Evolutionary conservation across 1,140 invertebrate genomes (phyloP), one percentile per base, ranked within the genome.

Genomic region (Leguminivora glycinivorella): DNA sequence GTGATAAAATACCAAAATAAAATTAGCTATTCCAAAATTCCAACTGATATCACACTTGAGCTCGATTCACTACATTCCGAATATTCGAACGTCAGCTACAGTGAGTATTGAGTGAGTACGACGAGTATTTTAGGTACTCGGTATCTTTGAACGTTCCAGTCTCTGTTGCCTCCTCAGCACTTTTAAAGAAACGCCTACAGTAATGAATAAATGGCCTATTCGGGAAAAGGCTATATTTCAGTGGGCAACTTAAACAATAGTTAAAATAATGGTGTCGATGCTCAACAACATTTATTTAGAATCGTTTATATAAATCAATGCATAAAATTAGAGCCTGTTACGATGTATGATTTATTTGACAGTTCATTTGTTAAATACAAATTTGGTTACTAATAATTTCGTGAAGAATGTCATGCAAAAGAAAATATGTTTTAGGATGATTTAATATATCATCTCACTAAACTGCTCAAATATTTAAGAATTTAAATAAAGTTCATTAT

Each of bases 221-320:
- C 73, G 68, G 47, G 71, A 56, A 75, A 78, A 77, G 75, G 72
- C 79, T 73, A 86, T 87, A 87, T 85, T 87, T 87, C 75, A 89
- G 72, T 74, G 69, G 76, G 74, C 69, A 81, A 78, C 82, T 83
- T 83, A 86, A 90, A 88, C 85, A 89, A 89, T 87, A 84, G 83
- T 85, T 86, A 79, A 81, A 82, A 79, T 81, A 83, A 86, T 84
- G 77, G 83, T 82, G 82, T 84, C 80, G 80, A 89, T 89, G 80
- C 75, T 86, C 81, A 82, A 80, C 80, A 87, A 81, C 83, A 87
- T 87, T 88, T 90, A 88, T 88, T 90, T 84, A 79, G 80, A 80
- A 85, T 80, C 82, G 80, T 81, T 88, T 75, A 82, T 83, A 88
- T 88, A 90, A 90, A 88, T 88, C 85, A 88, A 83, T 81, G 82